phyloP scores from a whole-genome alignment of 2,113 vertebrate genomes.

The Seriola aureovittata region DNA sequence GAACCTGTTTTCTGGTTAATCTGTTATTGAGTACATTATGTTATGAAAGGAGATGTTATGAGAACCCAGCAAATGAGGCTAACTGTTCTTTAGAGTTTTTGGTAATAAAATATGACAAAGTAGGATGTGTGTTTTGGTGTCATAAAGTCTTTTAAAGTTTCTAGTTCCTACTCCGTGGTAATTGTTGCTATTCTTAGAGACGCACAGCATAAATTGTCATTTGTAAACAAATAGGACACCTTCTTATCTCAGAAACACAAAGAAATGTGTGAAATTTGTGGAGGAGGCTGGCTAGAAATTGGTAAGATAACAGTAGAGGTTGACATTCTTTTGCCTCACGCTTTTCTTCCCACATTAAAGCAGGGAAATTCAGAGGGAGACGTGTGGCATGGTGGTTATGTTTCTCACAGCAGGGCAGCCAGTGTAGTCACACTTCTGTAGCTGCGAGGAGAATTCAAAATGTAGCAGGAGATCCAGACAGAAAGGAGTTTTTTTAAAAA shows the following conservation, averaged over 20 bases:
- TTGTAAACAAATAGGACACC: slow-evolving; percentile 30
- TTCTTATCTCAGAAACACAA: slow-evolving; percentile 33
- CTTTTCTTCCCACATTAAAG: slow-evolving; percentile 48
- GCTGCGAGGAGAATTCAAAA: slow-evolving; percentile 50
- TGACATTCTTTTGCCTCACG: slow-evolving; percentile 14
- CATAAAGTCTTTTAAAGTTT: slow-evolving; percentile 15
- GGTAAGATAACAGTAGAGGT: slow-evolving; percentile 33
- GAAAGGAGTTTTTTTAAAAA: background rate
- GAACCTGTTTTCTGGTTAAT: slow-evolving; percentile 35
- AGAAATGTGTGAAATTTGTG: slow-evolving; percentile 12
- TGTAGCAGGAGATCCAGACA: slow-evolving; percentile 34
- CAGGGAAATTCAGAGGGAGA: slow-evolving; percentile 38
- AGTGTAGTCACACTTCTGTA: slow-evolving; percentile 51
- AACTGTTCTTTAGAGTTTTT: background rate
- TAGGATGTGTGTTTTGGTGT: background rate
- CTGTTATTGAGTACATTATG: slow-evolving; percentile 18
- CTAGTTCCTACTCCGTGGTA: slow-evolving; percentile 9
- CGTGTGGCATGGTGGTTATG: slow-evolving; percentile 9
- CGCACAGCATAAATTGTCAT: slow-evolving; percentile 7
- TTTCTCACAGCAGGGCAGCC: slow-evolving; percentile 35
- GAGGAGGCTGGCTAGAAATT: slow-evolving; percentile 31
- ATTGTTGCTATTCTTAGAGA: slow-evolving; percentile 35
- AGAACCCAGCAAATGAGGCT: background rate
- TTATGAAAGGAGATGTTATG: slow-evolving; percentile 1
- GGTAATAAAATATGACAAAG: slow-evolving; percentile 7